phyloP scores from a whole-genome alignment of 2,797 vertebrate species.

The Capromys pilorides region DNA sequence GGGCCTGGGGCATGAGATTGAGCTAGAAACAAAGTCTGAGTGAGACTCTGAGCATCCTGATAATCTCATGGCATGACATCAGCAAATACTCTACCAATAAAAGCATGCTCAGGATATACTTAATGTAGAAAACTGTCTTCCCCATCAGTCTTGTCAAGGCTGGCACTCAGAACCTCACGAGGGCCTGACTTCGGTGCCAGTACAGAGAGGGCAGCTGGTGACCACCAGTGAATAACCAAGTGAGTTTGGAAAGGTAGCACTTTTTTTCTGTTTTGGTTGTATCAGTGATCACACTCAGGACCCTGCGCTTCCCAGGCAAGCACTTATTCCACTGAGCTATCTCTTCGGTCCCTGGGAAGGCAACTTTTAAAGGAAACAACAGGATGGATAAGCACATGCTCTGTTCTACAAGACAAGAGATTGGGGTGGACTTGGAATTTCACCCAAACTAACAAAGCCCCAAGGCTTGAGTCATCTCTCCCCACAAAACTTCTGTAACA shows the following conservation, averaged over 20 bases:
- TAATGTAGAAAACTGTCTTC: not conserved
- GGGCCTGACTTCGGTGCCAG: not conserved
- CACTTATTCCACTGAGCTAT: too few relatives aligned
- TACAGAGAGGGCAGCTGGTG: not conserved
- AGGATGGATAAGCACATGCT: not conserved
- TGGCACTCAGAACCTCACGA: not conserved
- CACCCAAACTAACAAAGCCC: not conserved
- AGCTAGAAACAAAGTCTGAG: not conserved
- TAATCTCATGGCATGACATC: not conserved
- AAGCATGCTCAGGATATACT: not conserved
- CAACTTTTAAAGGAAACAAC: not conserved
- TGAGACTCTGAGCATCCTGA: not conserved
- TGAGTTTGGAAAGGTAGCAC: rapidly evolving
- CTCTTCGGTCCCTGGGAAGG: not conserved
- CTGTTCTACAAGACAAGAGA: not conserved
- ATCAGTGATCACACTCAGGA: too few relatives aligned
- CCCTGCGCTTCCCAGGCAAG: too few relatives aligned
- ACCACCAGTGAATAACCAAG: rapidly evolving
- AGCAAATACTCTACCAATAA: not conserved
- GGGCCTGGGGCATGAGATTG: not conserved
- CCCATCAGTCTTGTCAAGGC: not conserved
- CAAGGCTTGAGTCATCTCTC: not conserved
- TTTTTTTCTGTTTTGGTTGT: too few relatives aligned
- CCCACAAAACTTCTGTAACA: not conserved
- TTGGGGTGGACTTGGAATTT: not conserved